These are phyloP conservation scores for Ornithorhynchus anatinus DNA, from an alignment of 2,113 vertebrate species.

Conservation along the genomic window DNA sequence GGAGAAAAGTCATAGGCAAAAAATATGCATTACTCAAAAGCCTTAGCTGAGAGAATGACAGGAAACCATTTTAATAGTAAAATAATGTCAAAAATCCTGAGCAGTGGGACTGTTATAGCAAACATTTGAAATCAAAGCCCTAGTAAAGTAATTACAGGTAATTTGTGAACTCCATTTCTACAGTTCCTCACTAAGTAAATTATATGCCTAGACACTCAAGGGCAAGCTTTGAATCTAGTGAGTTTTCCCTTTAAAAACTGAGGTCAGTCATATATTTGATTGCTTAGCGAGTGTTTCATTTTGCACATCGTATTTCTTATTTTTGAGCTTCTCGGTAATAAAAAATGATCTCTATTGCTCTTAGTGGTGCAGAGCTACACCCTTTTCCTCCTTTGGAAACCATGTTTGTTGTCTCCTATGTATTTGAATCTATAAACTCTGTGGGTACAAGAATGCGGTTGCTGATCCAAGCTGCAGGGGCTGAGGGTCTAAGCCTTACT, in stretches of 20 bases:
- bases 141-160: constrained; percentile 36
- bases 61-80: constrained; percentile 39
- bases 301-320: constrained; percentile 25
- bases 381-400: constrained; percentile 1
- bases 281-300: constrained; percentile 21
- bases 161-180: constrained; percentile 34
- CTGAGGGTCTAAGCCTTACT: background rate
- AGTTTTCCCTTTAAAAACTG: constrained; percentile 27
- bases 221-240: constrained; percentile 16
- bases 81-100: constrained; percentile 22
- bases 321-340: constrained; percentile 26
- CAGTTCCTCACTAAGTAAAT: constrained; percentile 35
- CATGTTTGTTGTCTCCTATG: constrained; percentile 11
- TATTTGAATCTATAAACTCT: background rate
- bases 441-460: background rate
- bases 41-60: constrained; percentile 20
- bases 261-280: background rate
- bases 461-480: background rate
- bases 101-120: constrained; percentile 24
- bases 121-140: constrained; percentile 41
- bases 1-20: constrained; percentile 38
- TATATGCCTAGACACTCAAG: constrained; percentile 26
- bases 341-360: constrained; percentile 39
- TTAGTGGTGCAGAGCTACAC: constrained; percentile 24
- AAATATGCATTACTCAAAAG: constrained; percentile 7